Evolutionary conservation across 1,140 invertebrate genomes (phyloP), one percentile per base, ranked within the genome.

Genomic region (Panulirus ornatus): DNA sequence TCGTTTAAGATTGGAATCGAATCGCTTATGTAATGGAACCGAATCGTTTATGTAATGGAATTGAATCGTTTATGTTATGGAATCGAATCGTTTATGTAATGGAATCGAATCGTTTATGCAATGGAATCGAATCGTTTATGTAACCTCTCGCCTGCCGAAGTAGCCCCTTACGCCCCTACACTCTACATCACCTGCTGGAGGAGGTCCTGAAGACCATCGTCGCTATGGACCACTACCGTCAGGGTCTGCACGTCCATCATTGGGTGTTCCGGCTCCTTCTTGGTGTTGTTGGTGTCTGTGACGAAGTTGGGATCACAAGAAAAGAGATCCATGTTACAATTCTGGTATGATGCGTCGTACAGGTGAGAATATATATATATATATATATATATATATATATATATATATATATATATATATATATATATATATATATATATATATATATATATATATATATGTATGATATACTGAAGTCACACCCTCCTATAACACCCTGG

Each of bases 161-260:
- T 8, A 0, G 44, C 1, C 16, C 8, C 16, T 58, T 5, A 3
- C n/a, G 0, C 3, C 19, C 54, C n/a, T 22, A 22, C 19, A 19
- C 16, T 14, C 19, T 8, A 5, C 5, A 5, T 66, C 30, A 66
- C 58, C 58, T 66, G 58, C 1, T 84, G 63, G 16, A 84, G 82
- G 0, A 84, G 82, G 66, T 73, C 82, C 27, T 47, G 63, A 22
- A 84, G 82, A 5, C 38, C 47, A 22, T 84, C 82, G 40, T 71
- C 42, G 1, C 30, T 66, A 19, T 42, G 63, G 22, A 84, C 66
- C 0, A 84, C 63, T 40, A 84, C 82, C 6, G 82, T 84, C 2
- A 84, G 82, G 1, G 30, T 58, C n/a, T 84, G 82, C 19, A 73
- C 82, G 82, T 84, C 82, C 3, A 71, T 34, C 63, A 47, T 54